Evolutionary conservation across 2,797 vertebrate species (phyloP).

Genomic region (Xyrichtys novacula): DNA sequence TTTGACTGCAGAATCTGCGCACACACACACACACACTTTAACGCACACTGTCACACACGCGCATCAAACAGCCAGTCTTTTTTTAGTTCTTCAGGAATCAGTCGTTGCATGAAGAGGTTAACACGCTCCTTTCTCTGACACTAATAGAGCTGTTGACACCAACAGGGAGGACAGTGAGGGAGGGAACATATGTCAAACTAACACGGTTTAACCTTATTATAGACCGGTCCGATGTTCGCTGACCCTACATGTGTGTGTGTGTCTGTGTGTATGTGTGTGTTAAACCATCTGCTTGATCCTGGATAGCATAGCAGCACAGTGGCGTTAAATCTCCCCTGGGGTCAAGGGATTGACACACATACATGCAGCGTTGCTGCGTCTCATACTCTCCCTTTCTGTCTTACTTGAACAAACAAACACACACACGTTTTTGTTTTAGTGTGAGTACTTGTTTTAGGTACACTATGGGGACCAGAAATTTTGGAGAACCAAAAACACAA

Average conservation of each 20-base stretch:
- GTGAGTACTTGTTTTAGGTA: background rate
- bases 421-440: background rate
- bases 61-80: slow-evolving; percentile 22
- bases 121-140: background rate
- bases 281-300: slow-evolving; percentile 55
- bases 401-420: slow-evolving; percentile 4
- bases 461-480: slow-evolving; percentile 1
- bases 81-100: slow-evolving; percentile 13
- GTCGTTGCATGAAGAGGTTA: slow-evolving; percentile 20
- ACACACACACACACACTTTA: slow-evolving; percentile 24
- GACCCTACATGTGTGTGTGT: slow-evolving; percentile 9
- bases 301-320: slow-evolving; percentile 34
- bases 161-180: background rate
- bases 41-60: slow-evolving; percentile 36
- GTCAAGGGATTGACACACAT: slow-evolving; percentile 60
- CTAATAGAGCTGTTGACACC: background rate
- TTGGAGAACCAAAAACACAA: background rate
- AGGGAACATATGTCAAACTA: slow-evolving; percentile 44
- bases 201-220: slow-evolving; percentile 45
- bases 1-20: slow-evolving; percentile 25
- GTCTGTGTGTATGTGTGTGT: slow-evolving; percentile 17
- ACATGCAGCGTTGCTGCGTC: background rate
- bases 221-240: slow-evolving; percentile 2
- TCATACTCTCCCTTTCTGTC: slow-evolving; percentile 16
- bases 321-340: slow-evolving; percentile 46